These are phyloP conservation scores for Hirtodrosophila alboralis DNA, from an alignment of 2,888 invertebrate species.

Conservation along the genomic window DNA sequence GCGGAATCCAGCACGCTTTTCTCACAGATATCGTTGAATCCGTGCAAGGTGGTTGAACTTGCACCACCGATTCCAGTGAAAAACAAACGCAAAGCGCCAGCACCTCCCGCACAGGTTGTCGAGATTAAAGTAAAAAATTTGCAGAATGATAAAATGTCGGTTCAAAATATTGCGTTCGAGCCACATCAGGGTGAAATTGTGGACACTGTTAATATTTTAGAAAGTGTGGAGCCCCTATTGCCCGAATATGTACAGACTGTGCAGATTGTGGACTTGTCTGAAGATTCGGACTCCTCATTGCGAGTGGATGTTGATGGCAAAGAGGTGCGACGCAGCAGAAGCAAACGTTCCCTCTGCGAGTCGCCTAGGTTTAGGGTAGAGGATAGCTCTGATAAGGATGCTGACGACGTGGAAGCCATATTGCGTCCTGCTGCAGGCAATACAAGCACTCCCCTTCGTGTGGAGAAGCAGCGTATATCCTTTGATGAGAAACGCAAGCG, in stretches of 20 bases:
- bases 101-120: conserved; percentile 85
- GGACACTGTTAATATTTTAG: conserved; percentile 85
- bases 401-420: conserved; percentile 56
- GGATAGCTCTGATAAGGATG: conserved; percentile 48
- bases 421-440: conserved; percentile 63
- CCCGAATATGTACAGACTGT: conserved; percentile 86
- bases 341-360: conserved; percentile 73
- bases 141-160: conserved; percentile 87
- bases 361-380: conserved; percentile 53
- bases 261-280: conserved; percentile 86
- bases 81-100: conserved; percentile 76
- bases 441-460: conserved; percentile 78
- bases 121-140: conserved; percentile 89
- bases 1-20: conserved; percentile 89
- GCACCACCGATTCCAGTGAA: conserved; percentile 49
- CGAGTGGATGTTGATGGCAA: conserved; percentile 66
- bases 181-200: conserved; percentile 84
- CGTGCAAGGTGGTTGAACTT: conserved; percentile 22
- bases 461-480: conserved; percentile 83
- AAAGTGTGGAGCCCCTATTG: conserved; percentile 85
- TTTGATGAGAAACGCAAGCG: conserved; percentile 84
- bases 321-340: conserved; percentile 69
- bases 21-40: conserved; percentile 87
- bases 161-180: conserved; percentile 79
- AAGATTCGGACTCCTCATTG: conserved; percentile 84